Evolutionary conservation across 1,140 invertebrate genomes (phyloP).

Genomic region (Orchesella cincta): DNA sequence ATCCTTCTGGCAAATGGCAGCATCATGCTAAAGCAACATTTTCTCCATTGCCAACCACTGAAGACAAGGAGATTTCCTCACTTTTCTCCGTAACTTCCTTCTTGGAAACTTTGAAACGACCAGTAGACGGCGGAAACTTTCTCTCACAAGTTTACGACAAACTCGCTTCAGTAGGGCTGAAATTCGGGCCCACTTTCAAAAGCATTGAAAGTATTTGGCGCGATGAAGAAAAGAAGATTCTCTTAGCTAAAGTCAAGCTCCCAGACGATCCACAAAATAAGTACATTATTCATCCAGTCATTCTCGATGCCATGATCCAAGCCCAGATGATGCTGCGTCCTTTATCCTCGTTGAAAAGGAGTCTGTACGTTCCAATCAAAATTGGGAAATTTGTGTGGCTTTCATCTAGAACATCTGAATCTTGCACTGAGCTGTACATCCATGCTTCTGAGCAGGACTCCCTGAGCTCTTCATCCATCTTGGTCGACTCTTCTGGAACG

Average conservation of each 20-base stretch:
- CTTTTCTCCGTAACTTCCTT: background rate
- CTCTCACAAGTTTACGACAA: conserved; percentile 28
- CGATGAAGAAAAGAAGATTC: background rate
- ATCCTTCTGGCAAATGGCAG: background rate
- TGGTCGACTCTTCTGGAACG: background rate
- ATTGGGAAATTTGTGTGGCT: conserved; percentile 21
- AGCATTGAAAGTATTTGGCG: conserved; percentile 33
- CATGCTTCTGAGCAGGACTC: no score
- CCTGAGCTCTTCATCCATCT: background rate
- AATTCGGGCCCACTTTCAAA: conserved; percentile 35
- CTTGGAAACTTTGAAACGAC: background rate
- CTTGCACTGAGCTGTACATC: no score
- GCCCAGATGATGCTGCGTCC: background rate
- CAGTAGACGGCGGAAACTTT: background rate
- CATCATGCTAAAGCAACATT: background rate
- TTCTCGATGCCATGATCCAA: conserved; percentile 43
- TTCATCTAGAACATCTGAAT: no score
- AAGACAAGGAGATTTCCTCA: background rate
- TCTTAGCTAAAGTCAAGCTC: conserved; percentile 17
- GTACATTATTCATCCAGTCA: conserved; percentile 36
- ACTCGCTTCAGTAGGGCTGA: conserved; percentile 31
- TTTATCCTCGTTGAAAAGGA: background rate
- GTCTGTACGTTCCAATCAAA: conserved; percentile 26
- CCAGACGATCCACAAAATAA: background rate
- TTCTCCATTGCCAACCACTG: background rate